Percentiles rank a stretch among this genome's conserved stretches.
These are phyloP conservation scores for Aselliscus stoliczkanus DNA, from an alignment of 2,797 vertebrate genomes.

Conservation along the genomic window DNA sequence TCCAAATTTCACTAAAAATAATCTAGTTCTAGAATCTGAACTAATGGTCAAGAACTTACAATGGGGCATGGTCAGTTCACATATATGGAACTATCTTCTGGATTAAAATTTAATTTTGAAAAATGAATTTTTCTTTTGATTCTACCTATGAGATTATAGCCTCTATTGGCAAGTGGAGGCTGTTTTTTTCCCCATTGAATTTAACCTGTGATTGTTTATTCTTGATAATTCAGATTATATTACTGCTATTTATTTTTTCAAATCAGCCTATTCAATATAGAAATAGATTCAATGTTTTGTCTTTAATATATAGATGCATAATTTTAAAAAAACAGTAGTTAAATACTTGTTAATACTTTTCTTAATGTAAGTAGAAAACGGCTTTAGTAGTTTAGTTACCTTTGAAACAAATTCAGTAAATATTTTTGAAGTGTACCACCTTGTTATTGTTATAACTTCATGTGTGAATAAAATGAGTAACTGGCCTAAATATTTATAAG, in stretches of 20 bases:
- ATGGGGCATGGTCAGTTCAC: background rate
- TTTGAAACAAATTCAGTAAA: constrained; percentile 24
- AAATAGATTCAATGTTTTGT: background rate
- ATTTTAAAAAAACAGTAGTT: background rate
- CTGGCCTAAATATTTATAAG: background rate
- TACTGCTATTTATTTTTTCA: background rate
- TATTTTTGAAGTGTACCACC: background rate
- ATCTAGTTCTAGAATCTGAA: background rate
- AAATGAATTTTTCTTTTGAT: background rate
- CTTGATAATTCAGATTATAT: background rate
- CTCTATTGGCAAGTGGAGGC: background rate
- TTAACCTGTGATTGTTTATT: constrained; percentile 12
- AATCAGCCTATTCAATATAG: background rate
- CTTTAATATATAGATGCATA: background rate
- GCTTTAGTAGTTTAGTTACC: background rate
- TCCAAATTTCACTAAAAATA: constrained; percentile 31
- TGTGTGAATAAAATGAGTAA: background rate
- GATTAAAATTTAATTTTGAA: constrained; percentile 26
- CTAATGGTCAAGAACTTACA: background rate
- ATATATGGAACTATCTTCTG: background rate
- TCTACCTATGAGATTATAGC: background rate
- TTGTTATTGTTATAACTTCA: constrained; percentile 29
- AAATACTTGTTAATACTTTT: background rate
- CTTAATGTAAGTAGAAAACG: constrained; percentile 25
- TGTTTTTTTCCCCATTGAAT: background rate